Conservation (phyloP, 2,113 vertebrate genomes). For the Zosterops hypoxanthus region DNA sequence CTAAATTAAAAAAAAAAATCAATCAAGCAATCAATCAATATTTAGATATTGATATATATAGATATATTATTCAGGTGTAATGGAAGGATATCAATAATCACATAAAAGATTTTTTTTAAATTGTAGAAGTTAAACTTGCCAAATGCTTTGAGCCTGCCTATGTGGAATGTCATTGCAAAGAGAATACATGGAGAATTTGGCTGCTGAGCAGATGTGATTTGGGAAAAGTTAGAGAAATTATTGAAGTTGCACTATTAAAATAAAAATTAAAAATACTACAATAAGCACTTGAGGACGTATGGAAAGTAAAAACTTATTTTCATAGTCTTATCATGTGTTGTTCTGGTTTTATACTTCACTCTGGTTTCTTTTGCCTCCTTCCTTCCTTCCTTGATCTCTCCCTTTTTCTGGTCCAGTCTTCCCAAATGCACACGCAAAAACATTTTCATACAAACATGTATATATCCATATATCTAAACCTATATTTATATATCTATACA, state of each 20-base stretch:
- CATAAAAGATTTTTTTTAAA: background rate
- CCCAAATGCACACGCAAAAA: fast-evolving
- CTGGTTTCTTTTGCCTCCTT: background rate
- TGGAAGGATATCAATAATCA: background rate
- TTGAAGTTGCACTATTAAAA: background rate
- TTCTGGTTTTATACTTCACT: background rate
- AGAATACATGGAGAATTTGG: background rate
- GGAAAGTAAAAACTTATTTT: background rate
- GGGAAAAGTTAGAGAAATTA: background rate
- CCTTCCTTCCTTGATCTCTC: background rate
- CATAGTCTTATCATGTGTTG: background rate
- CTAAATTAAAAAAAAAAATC: background rate
- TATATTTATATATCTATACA: background rate
- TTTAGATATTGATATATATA: background rate
- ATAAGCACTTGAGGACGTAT: background rate
- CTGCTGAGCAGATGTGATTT: background rate
- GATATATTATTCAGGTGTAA: background rate
- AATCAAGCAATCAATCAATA: background rate
- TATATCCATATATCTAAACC: fast-evolving
- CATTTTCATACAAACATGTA: background rate
- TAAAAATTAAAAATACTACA: background rate
- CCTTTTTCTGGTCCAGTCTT: background rate
- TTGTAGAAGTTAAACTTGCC: background rate
- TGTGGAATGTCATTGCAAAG: background rate
- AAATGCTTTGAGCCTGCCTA: background rate